A percentile compares a stretch with the other conserved stretches of the same genome.
Evolutionary conservation across 1,140 invertebrate genomes (phyloP).

Genomic region (Lutraria rhynchaena): DNA sequence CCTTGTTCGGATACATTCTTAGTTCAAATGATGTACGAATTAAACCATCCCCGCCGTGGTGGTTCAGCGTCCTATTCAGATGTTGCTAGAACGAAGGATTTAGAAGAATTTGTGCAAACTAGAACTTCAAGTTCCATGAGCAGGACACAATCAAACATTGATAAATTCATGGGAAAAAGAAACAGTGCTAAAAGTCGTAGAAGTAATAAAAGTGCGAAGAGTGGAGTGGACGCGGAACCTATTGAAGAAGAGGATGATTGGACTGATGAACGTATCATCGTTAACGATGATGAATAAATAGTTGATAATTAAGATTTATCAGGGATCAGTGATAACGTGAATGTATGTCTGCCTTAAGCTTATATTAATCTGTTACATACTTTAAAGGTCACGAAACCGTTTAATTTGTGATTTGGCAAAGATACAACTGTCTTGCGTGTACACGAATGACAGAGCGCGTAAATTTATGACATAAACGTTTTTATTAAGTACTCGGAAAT

Average conservation of each 20-base stretch:
- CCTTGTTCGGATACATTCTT: constrained; percentile 58
- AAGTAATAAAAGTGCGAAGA: constrained; percentile 24
- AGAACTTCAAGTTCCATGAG: constrained; percentile 53
- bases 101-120: constrained; percentile 53
- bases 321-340: too few species aligned
- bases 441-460: too few species aligned
- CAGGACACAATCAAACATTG: constrained; percentile 49
- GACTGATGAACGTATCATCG: constrained; percentile 15
- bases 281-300: background rate
- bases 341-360: too few species aligned
- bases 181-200: constrained; percentile 52
- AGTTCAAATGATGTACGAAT: constrained; percentile 58
- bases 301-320: too few species aligned
- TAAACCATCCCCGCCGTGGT: constrained; percentile 41
- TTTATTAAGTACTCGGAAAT: too few species aligned
- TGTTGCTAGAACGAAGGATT: constrained; percentile 7
- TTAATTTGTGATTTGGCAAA: too few species aligned
- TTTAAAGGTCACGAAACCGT: too few species aligned
- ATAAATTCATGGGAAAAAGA: constrained; percentile 40
- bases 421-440: too few species aligned
- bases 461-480: too few species aligned
- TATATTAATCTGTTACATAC: too few species aligned
- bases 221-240: constrained; percentile 15
- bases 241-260: constrained; percentile 44
- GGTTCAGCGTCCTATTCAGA: constrained; percentile 46